A percentile compares a stretch with the other conserved stretches of the same genome.
Conservation (phyloP, 2,888 invertebrate genomes). For the Megalurothrips usitatus region DNA sequence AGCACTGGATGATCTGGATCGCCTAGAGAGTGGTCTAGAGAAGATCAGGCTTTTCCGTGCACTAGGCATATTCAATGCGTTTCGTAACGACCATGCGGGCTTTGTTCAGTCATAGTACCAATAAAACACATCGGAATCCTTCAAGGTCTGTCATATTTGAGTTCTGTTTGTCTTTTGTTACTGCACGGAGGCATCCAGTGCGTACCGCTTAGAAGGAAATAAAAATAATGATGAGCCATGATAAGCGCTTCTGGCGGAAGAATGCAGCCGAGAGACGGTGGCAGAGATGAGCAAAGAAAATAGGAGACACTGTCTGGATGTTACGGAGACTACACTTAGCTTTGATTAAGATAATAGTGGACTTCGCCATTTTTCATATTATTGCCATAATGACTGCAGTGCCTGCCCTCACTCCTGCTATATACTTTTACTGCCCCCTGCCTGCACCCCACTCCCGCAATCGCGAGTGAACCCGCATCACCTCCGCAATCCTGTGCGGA, state of each 20-base stretch:
- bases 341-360: constrained; percentile 15
- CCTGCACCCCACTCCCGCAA: background rate
- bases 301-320: background rate
- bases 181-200: background rate
- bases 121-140: too few relatives aligned
- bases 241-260: too few relatives aligned
- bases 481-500: too few relatives aligned
- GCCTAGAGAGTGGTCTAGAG: too few relatives aligned
- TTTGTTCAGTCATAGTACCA: too few relatives aligned
- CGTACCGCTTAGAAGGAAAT: background rate
- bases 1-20: too few relatives aligned
- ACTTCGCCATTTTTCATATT: constrained; percentile 15
- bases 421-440: background rate
- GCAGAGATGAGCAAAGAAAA: background rate
- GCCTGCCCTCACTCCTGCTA: background rate
- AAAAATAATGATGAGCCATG: background rate
- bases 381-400: constrained; percentile 9
- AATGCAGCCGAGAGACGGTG: background rate
- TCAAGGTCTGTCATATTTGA: background rate
- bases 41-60: too few relatives aligned
- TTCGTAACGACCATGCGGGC: too few relatives aligned
- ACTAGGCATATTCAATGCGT: too few relatives aligned
- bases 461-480: too few relatives aligned
- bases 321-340: background rate
- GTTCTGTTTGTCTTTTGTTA: background rate